A percentile compares a stretch with the other conserved stretches of the same genome.
These are phyloP conservation scores for Vireo griseus DNA, from an alignment of 2,797 vertebrate species.

Conservation along the genomic window DNA sequence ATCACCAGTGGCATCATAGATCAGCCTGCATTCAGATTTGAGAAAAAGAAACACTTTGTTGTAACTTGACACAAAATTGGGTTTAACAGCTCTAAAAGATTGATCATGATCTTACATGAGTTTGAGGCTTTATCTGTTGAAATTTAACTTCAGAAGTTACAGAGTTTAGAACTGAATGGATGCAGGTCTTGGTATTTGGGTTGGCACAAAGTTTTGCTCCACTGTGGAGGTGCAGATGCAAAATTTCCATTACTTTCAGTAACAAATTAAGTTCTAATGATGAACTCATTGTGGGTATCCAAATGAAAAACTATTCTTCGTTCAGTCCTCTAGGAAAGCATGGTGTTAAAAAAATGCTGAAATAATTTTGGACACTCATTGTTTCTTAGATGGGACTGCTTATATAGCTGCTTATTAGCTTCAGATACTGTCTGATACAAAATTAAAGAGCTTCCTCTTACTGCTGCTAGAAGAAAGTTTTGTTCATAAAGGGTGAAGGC, in stretches of 20 bases:
- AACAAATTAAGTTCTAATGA: background rate
- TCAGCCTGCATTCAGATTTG: background rate
- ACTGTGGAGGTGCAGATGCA: background rate
- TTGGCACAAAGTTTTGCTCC: background rate
- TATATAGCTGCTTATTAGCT: too few relatives aligned
- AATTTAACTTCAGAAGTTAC: background rate
- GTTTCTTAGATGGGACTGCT: background rate
- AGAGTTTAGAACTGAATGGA: background rate
- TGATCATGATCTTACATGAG: background rate
- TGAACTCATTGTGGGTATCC: background rate
- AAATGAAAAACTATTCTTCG: background rate
- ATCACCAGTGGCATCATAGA: background rate
- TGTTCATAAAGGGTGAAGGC: fast-evolving
- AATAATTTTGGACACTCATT: background rate
- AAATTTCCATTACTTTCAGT: background rate
- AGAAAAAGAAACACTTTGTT: background rate
- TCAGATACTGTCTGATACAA: background rate
- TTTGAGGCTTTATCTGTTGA: background rate
- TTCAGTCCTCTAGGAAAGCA: background rate
- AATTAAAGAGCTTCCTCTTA: background rate
- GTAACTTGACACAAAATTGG: background rate
- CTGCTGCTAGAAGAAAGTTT: background rate
- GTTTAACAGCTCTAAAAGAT: background rate
- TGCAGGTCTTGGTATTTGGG: background rate
- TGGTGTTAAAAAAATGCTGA: background rate